Conservation (phyloP, 2,113 vertebrate genomes). For the Columba livia region DNA sequence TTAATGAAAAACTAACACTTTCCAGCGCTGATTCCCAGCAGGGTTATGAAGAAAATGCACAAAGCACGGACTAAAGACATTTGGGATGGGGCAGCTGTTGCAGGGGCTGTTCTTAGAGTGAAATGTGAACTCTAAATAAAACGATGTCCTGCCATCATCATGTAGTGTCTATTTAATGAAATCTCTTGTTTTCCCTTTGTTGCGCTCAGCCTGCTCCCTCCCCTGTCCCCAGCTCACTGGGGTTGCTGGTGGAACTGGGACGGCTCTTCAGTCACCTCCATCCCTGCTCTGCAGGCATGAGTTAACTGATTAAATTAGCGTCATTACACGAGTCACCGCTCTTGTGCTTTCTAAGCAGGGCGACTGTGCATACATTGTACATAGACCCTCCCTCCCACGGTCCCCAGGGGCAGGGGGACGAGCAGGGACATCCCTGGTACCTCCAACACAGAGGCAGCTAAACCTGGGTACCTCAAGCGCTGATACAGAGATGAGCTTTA, state of each 20-base stretch:
- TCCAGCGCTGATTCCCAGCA: not conserved
- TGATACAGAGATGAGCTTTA: not conserved
- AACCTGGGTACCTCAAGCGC: not conserved
- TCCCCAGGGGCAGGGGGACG: not conserved
- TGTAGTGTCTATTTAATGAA: not conserved
- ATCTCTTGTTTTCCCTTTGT: not conserved
- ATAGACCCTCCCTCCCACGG: not conserved
- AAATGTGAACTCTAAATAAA: not conserved
- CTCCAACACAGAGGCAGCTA: not conserved
- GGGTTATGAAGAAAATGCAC: not conserved
- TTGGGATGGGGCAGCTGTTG: not conserved
- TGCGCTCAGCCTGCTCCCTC: not conserved
- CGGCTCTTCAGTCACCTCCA: not conserved
- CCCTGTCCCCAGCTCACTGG: not conserved
- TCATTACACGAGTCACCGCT: slow-evolving; percentile 44
- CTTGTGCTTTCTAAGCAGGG: slow-evolving; percentile 57
- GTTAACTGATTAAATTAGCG: slow-evolving; percentile 38
- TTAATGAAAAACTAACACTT: not conserved
- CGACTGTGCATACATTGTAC: not conserved
- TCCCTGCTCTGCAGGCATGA: not conserved
- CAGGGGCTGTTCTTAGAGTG: not conserved
- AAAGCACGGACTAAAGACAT: not conserved
- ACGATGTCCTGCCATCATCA: accelerated
- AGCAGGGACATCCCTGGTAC: not conserved
- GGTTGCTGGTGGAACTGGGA: not conserved